Percentiles rank a stretch among this genome's conserved stretches.
These are phyloP conservation scores for Aphrophora alni DNA, from an alignment of 2,888 invertebrate genomes.

Conservation along the genomic window DNA sequence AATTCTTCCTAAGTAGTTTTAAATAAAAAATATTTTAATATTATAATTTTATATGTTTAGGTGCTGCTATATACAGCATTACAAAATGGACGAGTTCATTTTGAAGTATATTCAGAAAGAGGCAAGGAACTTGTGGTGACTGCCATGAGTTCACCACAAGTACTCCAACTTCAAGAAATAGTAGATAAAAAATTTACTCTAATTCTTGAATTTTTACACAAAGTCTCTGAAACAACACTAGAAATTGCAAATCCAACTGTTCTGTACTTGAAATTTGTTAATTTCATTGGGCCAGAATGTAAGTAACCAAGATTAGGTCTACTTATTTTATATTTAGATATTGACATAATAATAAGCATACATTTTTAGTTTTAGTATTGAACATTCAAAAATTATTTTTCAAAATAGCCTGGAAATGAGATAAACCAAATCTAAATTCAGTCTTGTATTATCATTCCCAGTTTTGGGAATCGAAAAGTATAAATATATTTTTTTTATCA, in stretches of 20 bases:
- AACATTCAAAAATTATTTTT: no score
- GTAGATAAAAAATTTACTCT: conserved; percentile 23
- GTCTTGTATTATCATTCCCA: no score
- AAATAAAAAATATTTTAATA: no score
- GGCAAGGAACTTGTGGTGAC: conserved; percentile 20
- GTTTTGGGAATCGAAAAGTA: no score
- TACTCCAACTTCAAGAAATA: conserved; percentile 31
- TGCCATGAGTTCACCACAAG: conserved; percentile 29
- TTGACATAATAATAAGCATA: no score
- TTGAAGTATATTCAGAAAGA: conserved; percentile 30
- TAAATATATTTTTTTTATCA: no score
- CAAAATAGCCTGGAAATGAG: no score
- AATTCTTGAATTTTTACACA: conserved; percentile 17
- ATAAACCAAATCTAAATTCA: no score
- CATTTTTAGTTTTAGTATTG: no score
- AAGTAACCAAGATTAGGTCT: conserved; percentile 28
- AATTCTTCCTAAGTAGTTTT: no score
- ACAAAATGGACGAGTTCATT: conserved; percentile 34
- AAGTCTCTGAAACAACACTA: conserved; percentile 17
- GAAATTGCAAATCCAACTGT: conserved; percentile 36
- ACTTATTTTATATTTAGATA: neutral
- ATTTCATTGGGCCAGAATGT: conserved; percentile 43
- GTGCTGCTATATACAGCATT: conserved; percentile 35
- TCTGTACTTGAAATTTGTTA: conserved; percentile 35
- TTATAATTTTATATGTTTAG: no score